A percentile compares a stretch with the other conserved stretches of the same genome.
Conservation (phyloP, 2,113 vertebrate genomes). For the Scytalopus superciliaris region DNA sequence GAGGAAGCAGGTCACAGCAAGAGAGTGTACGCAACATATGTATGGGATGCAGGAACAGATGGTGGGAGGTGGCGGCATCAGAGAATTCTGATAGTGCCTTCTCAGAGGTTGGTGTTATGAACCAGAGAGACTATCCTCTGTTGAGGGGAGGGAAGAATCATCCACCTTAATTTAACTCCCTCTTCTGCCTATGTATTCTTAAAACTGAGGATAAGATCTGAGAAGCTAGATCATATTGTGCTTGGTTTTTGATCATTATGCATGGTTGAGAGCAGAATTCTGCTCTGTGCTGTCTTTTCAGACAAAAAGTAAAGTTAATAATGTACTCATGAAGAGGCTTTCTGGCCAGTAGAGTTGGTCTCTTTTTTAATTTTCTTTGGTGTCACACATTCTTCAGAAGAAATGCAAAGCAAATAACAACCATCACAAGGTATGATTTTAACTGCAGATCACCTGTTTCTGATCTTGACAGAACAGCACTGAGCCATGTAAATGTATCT, state of each 20-base stretch:
- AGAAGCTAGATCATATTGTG: accelerated
- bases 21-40: not conserved
- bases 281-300: not conserved
- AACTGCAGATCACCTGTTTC: not conserved
- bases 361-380: not conserved
- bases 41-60: not conserved
- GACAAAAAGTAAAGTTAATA: not conserved
- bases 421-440: not conserved
- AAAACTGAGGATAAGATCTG: not conserved
- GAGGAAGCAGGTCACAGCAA: not conserved
- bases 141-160: not conserved
- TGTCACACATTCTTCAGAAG: not conserved
- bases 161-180: not conserved
- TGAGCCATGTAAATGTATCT: not conserved
- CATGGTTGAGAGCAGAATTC: not conserved
- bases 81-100: not conserved
- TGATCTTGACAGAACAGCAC: not conserved
- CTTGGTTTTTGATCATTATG: accelerated
- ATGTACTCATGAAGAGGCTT: not conserved
- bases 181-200: not conserved
- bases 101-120: not conserved
- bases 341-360: not conserved
- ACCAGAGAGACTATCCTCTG: not conserved
- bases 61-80: not conserved
- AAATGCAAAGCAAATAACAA: not conserved